Evolutionary conservation across 2,888 invertebrate genomes (phyloP).

Genomic region (Chironomus riparius): DNA sequence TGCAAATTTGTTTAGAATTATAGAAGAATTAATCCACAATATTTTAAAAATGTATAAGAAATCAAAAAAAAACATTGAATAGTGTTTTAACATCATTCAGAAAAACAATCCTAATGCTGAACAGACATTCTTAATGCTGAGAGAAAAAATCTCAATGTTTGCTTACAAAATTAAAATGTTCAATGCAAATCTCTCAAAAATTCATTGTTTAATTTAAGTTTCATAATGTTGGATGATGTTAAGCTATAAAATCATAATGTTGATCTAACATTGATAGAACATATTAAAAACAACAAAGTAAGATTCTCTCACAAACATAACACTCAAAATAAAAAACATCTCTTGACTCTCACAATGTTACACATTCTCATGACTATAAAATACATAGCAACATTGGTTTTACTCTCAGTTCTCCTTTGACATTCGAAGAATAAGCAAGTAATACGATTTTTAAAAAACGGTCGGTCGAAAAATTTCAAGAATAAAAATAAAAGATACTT

Average conservation of each 20-base stretch:
- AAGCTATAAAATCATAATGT: too few species aligned
- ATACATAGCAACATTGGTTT: not conserved
- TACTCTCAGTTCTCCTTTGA: not conserved
- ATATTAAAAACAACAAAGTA: too few species aligned
- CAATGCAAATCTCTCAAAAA: too few species aligned
- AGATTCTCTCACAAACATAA: not conserved
- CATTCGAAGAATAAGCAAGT: not conserved
- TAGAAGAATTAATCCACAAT: too few species aligned
- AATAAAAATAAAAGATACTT: not conserved
- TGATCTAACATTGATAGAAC: not conserved
- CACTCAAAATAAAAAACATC: not conserved
- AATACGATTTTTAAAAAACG: not conserved
- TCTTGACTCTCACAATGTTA: not conserved
- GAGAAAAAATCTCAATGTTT: not conserved
- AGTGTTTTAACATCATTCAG: too few species aligned
- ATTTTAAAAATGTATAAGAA: too few species aligned
- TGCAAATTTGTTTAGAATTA: not conserved
- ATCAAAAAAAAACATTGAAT: too few species aligned
- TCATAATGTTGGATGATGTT: too few species aligned
- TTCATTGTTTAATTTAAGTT: too few species aligned
- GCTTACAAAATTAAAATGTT: too few species aligned
- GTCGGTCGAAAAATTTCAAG: not conserved
- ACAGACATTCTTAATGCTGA: not conserved
- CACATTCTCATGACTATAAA: not conserved
- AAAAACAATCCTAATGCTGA: not conserved